Percentiles rank a stretch among this genome's conserved stretches.
phyloP scores from a whole-genome alignment of 53 echinoderm and acorn worm genomes.

The Holothuria scabra region DNA sequence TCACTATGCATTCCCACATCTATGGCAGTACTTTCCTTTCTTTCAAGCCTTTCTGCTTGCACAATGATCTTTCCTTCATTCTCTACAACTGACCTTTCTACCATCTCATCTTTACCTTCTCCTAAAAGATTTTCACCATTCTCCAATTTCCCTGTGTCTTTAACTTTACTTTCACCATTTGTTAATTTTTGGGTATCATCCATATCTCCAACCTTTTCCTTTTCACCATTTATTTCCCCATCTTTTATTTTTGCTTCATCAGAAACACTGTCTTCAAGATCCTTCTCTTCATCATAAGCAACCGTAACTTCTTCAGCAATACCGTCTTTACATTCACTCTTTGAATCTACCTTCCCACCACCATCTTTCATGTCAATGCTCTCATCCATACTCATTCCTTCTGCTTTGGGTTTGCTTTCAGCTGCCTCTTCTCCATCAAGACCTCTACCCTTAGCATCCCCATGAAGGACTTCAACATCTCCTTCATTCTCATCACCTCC shows the following conservation, averaged over 20 bases:
- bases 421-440: conserved; percentile 6
- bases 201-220: no score
- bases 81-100: background rate
- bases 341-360: no score
- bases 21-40: background rate
- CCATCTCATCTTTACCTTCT: background rate
- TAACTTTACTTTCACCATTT: no score
- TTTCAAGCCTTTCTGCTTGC: background rate
- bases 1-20: background rate
- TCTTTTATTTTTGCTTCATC: no score
- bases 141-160: no score
- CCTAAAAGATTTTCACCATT: no score
- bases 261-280: no score
- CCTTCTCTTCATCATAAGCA: no score
- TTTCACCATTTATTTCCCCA: no score
- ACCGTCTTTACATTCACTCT: no score
- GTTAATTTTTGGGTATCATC: no score
- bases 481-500: background rate
- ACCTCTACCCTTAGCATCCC: background rate
- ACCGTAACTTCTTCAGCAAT: no score
- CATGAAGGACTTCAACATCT: background rate
- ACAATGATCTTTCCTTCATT: background rate
- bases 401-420: conserved; percentile 24
- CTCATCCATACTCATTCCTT: conserved; percentile 56
- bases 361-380: conserved; percentile 11